Evolutionary conservation across 2,797 vertebrate species (phyloP), one percentile per base, ranked within the genome.

Genomic region (Platalea minor): DNA sequence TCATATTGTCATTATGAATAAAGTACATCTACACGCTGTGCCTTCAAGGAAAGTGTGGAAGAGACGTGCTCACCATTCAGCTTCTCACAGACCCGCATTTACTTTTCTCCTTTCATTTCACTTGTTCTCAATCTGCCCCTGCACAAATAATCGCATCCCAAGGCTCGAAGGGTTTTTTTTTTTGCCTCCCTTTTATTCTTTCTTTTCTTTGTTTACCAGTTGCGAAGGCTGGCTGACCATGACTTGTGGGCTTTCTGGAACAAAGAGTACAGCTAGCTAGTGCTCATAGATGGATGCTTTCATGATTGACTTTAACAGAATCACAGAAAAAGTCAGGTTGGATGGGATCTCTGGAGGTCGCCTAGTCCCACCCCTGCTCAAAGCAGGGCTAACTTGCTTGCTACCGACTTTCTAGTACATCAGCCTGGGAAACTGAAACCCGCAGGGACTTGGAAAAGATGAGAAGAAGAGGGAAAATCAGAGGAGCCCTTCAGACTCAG

Each of bases 1-100:
- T 94, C 76, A 56, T 83, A 95, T 81, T 97, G 96, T 96, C 92
- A 85, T 97, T 95, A 96, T 85, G 96, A 96, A 97, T 96, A 95
- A 95, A 95, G 93, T 77, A 54, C 94, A 74, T 88, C 79, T 67
- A 61, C 89, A 90, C 0, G 0, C 59, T 56, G 89, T 88, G 94
- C 89, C 91, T 96, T 85, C 88, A 91, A 96, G 95, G 89, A 33
- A 85, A 89, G 75, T 2, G 16, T 87, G 81, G 88, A 88, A 81
- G 79, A 93, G 94, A 74, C 4, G 13, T 59, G 63, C 79, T 93
- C 86, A 65, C 91, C 91, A 89, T 73, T 94, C 96, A 92, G 91
- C 92, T 95, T 63, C 90, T 94, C 78, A 46, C 21, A 8, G 83
- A 77, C 63, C 72, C 0, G 1, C 73, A 26, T 92, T 86, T 67